Conservation (phyloP, 1,140 invertebrate genomes). For the Halesus radiatus region DNA sequence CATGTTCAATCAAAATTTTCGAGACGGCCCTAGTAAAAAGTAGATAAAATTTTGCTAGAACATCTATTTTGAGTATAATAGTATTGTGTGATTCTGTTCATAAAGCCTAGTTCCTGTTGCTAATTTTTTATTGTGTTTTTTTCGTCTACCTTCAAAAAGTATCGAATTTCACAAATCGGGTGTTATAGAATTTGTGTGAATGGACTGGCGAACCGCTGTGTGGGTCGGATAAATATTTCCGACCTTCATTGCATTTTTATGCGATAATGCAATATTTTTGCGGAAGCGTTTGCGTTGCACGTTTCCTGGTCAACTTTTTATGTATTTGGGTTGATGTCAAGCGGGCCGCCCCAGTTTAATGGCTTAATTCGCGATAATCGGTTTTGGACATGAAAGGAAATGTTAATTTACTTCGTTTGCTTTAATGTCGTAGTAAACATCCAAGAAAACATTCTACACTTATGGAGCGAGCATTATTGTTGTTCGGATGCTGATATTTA, state of each 20-base stretch:
- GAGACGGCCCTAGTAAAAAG: too few relatives aligned
- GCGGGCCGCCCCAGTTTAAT: background rate
- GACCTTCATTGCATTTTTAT: slow-evolving; percentile 35
- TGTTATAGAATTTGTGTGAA: slow-evolving; percentile 10
- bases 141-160: slow-evolving; percentile 28
- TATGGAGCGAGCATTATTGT: too few relatives aligned
- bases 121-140: slow-evolving; percentile 30
- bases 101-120: slow-evolving; percentile 28
- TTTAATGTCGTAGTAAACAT: too few relatives aligned
- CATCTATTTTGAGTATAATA: too few relatives aligned
- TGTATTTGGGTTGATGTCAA: slow-evolving; percentile 27
- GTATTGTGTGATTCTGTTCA: background rate
- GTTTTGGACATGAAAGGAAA: too few relatives aligned
- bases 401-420: too few relatives aligned
- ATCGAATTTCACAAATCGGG: slow-evolving; percentile 32
- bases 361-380: too few relatives aligned
- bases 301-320: slow-evolving; percentile 26
- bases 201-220: slow-evolving; percentile 30
- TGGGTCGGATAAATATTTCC: slow-evolving; percentile 14
- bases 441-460: too few relatives aligned
- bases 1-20: too few relatives aligned
- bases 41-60: too few relatives aligned
- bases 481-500: too few relatives aligned
- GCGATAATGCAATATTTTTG: slow-evolving; percentile 6
- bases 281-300: slow-evolving; percentile 3